phyloP scores from a whole-genome alignment of 2,113 vertebrate genomes.

The Phocoena sinus region DNA sequence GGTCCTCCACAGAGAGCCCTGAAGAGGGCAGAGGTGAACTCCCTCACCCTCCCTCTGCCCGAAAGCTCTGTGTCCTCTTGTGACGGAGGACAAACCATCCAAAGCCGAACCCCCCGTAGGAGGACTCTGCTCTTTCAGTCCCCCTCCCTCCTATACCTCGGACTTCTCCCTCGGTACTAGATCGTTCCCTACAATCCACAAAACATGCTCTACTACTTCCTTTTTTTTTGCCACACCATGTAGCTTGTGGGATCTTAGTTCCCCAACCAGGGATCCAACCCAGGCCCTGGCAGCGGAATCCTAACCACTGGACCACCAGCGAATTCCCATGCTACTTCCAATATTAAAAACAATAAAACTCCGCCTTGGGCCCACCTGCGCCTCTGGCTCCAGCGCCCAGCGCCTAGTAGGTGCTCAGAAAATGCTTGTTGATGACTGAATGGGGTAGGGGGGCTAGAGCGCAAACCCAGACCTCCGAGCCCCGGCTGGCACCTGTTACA shows the following conservation, averaged over 20 bases:
- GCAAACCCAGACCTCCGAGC: accelerated
- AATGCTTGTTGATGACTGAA: neutral
- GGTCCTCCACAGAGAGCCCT: neutral
- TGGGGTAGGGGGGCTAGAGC: no score
- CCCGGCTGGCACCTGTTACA: neutral
- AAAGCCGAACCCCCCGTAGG: neutral
- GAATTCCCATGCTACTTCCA: neutral
- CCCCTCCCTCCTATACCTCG: accelerated
- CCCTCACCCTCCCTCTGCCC: neutral
- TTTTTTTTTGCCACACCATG: neutral
- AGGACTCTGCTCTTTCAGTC: neutral
- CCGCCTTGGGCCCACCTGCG: neutral
- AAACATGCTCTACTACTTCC: neutral
- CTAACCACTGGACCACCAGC: neutral
- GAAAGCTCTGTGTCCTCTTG: neutral
- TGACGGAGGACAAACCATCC: neutral
- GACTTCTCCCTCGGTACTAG: accelerated
- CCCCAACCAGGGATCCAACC: neutral
- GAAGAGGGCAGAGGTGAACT: neutral
- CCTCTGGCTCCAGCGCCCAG: neutral
- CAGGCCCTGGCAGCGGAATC: no score
- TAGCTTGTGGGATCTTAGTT: neutral
- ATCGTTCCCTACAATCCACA: neutral
- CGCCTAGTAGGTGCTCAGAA: neutral
- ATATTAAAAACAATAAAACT: neutral